Percentiles rank a stretch among this genome's conserved stretches.
Conservation (phyloP, 2,113 vertebrate genomes). For the Psammodynastes pulverulentus region DNA sequence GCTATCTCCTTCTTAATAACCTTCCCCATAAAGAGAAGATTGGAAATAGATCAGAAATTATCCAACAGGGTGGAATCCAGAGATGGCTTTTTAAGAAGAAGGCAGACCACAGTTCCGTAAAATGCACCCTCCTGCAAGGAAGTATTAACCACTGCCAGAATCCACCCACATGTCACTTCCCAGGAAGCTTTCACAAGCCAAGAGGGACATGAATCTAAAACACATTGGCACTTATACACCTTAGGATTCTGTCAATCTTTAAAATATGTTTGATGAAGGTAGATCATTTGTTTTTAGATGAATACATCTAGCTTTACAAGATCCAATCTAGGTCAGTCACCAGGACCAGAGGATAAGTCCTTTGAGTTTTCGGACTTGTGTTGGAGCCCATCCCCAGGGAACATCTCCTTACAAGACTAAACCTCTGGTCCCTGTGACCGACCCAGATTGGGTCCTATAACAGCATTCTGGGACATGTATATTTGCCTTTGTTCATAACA, state of each 20-base stretch:
- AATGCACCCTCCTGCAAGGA: neutral
- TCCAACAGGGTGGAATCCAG: neutral
- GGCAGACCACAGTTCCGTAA: neutral
- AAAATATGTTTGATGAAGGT: neutral
- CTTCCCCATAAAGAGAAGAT: neutral
- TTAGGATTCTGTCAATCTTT: neutral
- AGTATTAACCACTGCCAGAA: neutral
- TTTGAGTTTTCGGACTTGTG: no score
- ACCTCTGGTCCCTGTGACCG: no score
- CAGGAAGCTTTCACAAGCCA: neutral
- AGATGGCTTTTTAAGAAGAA: neutral
- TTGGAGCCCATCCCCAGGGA: neutral
- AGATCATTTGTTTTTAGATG: neutral
- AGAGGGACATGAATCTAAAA: neutral
- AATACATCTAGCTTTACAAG: neutral
- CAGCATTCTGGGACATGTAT: neutral
- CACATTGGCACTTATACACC: no score
- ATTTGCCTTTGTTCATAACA: neutral
- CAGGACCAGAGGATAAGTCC: no score
- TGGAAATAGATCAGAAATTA: neutral
- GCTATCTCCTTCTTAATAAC: neutral
- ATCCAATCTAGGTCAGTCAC: no score
- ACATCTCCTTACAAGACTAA: neutral
- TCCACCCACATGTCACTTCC: neutral
- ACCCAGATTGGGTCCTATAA: neutral